Evolutionary conservation across 2,888 invertebrate species (phyloP).

Genomic region (Cylloceria caligata): DNA sequence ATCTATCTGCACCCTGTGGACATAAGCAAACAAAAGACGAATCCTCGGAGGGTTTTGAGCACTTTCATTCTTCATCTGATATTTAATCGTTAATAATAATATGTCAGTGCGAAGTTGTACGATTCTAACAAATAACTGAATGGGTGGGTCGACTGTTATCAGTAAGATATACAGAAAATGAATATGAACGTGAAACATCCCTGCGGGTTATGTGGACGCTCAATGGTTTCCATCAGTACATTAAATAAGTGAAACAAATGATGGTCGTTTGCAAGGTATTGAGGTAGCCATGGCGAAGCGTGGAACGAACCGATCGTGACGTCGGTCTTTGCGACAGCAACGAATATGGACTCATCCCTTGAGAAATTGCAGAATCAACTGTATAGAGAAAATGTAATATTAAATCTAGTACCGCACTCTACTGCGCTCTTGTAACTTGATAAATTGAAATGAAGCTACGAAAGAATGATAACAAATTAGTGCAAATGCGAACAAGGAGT

Average conservation of each 20-base stretch:
- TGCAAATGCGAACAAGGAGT: background rate
- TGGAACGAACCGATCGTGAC: background rate
- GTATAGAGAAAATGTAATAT: background rate
- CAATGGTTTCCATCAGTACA: conserved; percentile 2
- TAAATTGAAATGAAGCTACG: background rate
- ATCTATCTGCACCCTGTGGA: conserved; percentile 2
- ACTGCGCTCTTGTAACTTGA: background rate
- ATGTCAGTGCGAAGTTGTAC: conserved; percentile 7
- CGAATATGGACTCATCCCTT: conserved; percentile 34
- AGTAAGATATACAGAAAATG: conserved; percentile 10
- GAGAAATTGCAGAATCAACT: conserved; percentile 31
- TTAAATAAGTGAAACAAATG: conserved; percentile 4
- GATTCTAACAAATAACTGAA: conserved; percentile 4
- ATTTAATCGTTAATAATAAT: conserved; percentile 42
- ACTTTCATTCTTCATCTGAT: conserved; percentile 22
- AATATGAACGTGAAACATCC: background rate
- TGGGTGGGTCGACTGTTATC: background rate
- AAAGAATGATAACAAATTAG: background rate
- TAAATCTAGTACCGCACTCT: background rate
- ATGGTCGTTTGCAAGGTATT: conserved; percentile 37
- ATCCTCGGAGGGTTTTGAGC: conserved; percentile 4
- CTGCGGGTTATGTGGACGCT: background rate
- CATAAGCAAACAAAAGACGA: conserved; percentile 25
- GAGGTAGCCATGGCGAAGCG: background rate
- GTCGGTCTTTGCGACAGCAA: background rate